Percentiles rank a stretch among this genome's conserved stretches.
Conservation (phyloP, 2,888 invertebrate genomes). For the Heteromyza rotundicornis region DNA sequence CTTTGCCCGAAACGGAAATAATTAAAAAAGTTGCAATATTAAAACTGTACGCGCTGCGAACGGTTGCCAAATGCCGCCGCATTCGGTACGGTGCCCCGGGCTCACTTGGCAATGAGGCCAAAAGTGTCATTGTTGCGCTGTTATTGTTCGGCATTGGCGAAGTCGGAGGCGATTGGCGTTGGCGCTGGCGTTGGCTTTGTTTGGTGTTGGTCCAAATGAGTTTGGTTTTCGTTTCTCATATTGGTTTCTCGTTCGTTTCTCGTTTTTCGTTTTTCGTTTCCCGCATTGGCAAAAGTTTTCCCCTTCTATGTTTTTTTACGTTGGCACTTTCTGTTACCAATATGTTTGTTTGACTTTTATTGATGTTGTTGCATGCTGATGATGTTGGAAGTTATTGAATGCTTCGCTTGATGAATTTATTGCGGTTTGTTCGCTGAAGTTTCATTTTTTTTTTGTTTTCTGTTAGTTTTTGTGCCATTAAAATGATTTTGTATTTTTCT, state of each 20-base stretch:
- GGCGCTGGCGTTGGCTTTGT: background rate
- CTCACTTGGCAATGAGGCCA: constrained; percentile 22
- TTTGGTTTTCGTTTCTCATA: background rate
- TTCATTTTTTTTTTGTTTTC: background rate
- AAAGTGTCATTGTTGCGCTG: constrained; percentile 30
- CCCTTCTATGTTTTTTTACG: background rate
- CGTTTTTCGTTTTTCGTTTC: no score
- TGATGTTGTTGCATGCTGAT: constrained; percentile 20
- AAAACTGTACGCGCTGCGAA: constrained; percentile 42
- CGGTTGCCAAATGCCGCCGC: constrained; percentile 33
- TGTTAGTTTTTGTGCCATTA: background rate
- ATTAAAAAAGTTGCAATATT: constrained; percentile 61
- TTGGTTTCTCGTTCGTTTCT: background rate
- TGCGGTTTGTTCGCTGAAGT: background rate
- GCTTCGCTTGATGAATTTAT: constrained; percentile 18
- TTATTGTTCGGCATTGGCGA: background rate
- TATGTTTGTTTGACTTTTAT: constrained; percentile 21
- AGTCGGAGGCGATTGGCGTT: constrained; percentile 14
- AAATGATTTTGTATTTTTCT: background rate
- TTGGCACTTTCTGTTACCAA: background rate
- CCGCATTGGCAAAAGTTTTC: background rate
- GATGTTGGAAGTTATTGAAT: constrained; percentile 22
- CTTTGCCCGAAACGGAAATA: constrained; percentile 46
- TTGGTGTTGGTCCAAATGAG: background rate
- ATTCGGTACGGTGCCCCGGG: background rate